Conservation (phyloP, 2,113 vertebrate genomes). For the Tragelaphus imberbis region DNA sequence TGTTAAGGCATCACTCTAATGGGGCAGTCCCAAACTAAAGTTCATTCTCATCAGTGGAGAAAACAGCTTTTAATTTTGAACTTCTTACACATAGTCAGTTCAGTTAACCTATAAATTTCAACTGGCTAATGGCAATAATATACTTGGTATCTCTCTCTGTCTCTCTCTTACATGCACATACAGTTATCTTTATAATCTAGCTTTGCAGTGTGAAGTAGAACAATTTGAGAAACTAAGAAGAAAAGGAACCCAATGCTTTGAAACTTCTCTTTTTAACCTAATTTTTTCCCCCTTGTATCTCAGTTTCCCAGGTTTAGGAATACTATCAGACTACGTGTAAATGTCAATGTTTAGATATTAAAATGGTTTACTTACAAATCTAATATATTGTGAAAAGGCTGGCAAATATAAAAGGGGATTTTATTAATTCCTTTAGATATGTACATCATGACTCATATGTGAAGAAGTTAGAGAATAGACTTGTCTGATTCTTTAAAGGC, state of each 20-base stretch:
- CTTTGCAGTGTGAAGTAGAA: not conserved
- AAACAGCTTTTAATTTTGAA: conserved; percentile 22
- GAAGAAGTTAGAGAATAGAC: not conserved
- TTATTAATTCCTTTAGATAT: not conserved
- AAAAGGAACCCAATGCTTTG: not conserved
- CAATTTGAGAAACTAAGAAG: not conserved
- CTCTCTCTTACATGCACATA: not conserved
- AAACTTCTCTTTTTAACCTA: not conserved
- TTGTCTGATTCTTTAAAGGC: not conserved
- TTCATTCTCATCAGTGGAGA: conserved; percentile 10
- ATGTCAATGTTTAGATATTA: not conserved
- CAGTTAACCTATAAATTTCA: conserved; percentile 22
- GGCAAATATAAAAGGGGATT: not conserved
- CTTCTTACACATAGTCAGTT: conserved; percentile 3
- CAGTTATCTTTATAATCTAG: not conserved
- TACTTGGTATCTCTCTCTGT: not conserved
- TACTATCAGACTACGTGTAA: not conserved
- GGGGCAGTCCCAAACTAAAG: not conserved
- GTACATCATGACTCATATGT: not conserved
- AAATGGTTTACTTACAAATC: not conserved
- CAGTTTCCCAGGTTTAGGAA: not conserved
- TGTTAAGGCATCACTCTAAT: not conserved
- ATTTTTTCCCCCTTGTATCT: not conserved
- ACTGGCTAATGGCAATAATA: not conserved
- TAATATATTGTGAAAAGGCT: not conserved